Base-by-base conservation (phyloP, 2,888 invertebrate species). In the Sclerodermus sp. region DNA sequence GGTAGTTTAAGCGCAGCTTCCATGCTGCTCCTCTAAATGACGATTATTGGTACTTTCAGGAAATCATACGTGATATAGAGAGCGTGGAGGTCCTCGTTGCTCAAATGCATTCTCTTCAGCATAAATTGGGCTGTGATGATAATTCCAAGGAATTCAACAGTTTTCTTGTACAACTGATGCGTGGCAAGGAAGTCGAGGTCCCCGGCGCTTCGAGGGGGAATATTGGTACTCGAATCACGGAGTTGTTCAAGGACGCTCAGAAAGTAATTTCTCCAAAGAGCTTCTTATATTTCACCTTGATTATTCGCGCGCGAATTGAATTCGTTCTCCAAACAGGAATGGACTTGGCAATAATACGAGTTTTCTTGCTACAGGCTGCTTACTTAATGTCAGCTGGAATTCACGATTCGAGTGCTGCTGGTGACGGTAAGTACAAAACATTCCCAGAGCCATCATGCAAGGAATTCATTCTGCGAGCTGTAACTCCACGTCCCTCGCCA, bases 381-480 rank as follows among this genome's bases (percentile, higher is more conserved):
- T 77, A 82, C 29, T 74, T 82, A 61, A 77, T 83, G 37, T 66
- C 79, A 8, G 78, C 80, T 64, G 70, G 39, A 30, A 42, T 3
- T 9, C n/a, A 45, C 47, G 76, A 68, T 45, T 62, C 38, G 48
- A 74, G 62, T 67, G 66, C 61, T 40, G 53, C 60, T 18, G 62
- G 62, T 23, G 30, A 29, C 6, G 23, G 65, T 10, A 71, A 68
- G 41, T 62, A 70, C 2, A 72, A 68, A 37, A 76, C 75, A 40
- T 85, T 85, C 65, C 85, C 86, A 0, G 71, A 79, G 47, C 82
- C 87, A 0, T 74, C 76, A n/a, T 82, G 82, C 52, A 82, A 84
- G 56, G 88, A 89, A 75, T 88, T 86, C 68, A 85, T 89, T 53
- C 76, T 89, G 59, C 80, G 87, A 18, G 82, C 84, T 1, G 70